Conservation (phyloP, 2,888 invertebrate genomes). For the Eupithecia inturbata region DNA sequence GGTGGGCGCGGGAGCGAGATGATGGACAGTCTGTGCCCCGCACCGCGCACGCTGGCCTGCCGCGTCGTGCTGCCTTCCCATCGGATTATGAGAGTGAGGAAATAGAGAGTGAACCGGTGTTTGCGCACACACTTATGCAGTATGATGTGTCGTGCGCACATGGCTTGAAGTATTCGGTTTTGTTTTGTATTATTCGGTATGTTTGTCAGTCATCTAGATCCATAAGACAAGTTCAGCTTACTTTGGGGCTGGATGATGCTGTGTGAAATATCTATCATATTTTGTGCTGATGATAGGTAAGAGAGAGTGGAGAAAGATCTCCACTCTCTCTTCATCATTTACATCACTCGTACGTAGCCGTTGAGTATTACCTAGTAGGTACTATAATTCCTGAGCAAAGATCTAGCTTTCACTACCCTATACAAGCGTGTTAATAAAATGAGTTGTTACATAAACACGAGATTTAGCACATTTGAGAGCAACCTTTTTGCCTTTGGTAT, state of each 20-base stretch:
- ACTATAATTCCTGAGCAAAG: neutral
- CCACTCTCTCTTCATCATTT: no score
- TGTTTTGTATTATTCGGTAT: no score
- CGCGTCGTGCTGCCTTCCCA: constrained; percentile 80
- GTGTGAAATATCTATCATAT: no score
- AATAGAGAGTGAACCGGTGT: neutral
- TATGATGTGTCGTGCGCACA: no score
- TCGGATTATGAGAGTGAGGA: neutral
- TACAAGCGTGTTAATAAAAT: neutral
- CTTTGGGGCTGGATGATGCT: neutral
- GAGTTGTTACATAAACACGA: constrained; percentile 44
- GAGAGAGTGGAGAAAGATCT: no score
- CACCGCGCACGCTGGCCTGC: constrained; percentile 87
- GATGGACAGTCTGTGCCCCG: constrained; percentile 84
- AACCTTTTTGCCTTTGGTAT: constrained; percentile 53
- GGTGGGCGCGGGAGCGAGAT: constrained; percentile 62
- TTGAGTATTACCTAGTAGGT: neutral
- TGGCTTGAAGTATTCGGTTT: no score
- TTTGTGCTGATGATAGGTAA: no score
- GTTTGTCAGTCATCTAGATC: neutral
- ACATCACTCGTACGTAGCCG: no score
- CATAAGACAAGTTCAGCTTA: neutral
- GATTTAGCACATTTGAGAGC: constrained; percentile 53
- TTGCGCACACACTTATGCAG: no score
- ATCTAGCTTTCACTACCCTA: neutral